Conservation (phyloP, 2,797 vertebrate genomes). For the Micromesistius poutassou region DNA sequence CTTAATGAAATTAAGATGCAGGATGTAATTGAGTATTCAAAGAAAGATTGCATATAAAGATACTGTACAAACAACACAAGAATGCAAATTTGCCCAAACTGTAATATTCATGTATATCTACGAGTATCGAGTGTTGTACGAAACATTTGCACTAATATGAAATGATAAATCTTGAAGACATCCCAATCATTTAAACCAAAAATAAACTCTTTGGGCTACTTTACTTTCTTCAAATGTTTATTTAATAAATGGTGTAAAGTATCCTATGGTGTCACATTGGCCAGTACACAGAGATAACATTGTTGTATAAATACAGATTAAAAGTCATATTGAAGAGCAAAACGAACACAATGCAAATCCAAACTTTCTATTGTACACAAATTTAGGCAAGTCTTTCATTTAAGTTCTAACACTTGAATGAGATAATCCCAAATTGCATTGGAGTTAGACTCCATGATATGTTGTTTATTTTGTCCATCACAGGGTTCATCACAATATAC, state of each 20-base stretch:
- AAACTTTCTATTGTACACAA: neutral
- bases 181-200: neutral
- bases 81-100: neutral
- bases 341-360: constrained; percentile 3
- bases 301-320: constrained; percentile 60
- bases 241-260: constrained; percentile 26
- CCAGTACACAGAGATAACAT: constrained; percentile 58
- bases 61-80: neutral
- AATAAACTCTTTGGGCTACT: constrained; percentile 16
- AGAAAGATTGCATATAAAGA: neutral
- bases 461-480: constrained; percentile 5
- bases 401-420: neutral
- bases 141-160: neutral
- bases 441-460: neutral
- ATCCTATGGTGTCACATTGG: constrained; percentile 46
- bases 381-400: neutral
- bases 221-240: constrained; percentile 42
- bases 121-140: neutral
- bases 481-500: constrained; percentile 7
- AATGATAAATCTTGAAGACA: neutral
- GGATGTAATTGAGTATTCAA: neutral
- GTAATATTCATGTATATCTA: constrained; percentile 5
- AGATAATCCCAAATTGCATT: neutral
- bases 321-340: constrained; percentile 32
- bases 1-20: neutral